Percentiles rank a stretch among this genome's conserved stretches.
Conservation (phyloP, 2,888 invertebrate genomes). For the Chalcosyrphus nemorum region DNA sequence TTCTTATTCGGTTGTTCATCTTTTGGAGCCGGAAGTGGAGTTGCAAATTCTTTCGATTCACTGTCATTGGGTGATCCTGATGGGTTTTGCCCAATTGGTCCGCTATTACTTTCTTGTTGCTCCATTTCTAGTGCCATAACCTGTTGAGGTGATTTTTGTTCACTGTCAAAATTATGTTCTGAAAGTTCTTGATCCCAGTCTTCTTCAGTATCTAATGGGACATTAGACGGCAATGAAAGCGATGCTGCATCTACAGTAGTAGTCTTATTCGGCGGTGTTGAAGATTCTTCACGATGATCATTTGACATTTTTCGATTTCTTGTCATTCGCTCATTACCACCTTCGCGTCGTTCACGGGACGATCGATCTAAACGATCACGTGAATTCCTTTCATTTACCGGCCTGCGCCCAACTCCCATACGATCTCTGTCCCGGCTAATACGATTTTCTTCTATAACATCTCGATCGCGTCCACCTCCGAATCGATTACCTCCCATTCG, state of each 20-base stretch:
- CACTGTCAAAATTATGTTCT: constrained; percentile 77
- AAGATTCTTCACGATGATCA: constrained; percentile 58
- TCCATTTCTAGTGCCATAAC: constrained; percentile 7
- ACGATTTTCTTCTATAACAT: constrained; percentile 73
- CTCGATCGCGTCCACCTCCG: constrained; percentile 77
- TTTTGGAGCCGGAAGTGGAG: not conserved
- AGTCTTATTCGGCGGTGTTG: constrained; percentile 70
- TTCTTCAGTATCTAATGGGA: constrained; percentile 79
- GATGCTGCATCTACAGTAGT: constrained; percentile 11
- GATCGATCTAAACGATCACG: constrained; percentile 66
- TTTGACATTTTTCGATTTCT: constrained; percentile 49
- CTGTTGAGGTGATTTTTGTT: constrained; percentile 35
- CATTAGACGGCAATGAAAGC: not conserved
- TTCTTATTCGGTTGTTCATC: constrained; percentile 50
- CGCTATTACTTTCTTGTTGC: constrained; percentile 27
- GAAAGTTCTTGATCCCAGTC: constrained; percentile 81
- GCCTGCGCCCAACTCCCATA: constrained; percentile 32
- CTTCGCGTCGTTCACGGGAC: constrained; percentile 64
- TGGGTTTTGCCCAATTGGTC: too few species aligned
- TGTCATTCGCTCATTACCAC: constrained; percentile 55
- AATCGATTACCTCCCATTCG: constrained; percentile 76
- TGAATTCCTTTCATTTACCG: constrained; percentile 48
- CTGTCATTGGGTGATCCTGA: not conserved
- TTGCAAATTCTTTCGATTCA: constrained; percentile 19
- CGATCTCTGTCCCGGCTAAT: constrained; percentile 59